Percentiles rank a stretch among this genome's conserved stretches.
Conservation (phyloP, 37 sponge, comb jelly and placozoan species). For the Axinella damicornis region DNA sequence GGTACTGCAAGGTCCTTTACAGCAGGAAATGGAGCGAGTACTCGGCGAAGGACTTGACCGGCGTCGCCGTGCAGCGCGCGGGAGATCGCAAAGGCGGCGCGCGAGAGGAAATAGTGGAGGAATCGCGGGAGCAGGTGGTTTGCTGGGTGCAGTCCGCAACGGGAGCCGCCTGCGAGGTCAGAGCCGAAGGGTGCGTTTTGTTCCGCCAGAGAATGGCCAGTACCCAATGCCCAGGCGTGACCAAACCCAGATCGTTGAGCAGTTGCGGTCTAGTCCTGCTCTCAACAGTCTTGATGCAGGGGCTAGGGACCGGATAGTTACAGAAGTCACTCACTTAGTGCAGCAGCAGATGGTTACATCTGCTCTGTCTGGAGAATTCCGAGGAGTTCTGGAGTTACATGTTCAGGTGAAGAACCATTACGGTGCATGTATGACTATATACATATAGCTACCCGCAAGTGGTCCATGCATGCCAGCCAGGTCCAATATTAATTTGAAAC, state of each 20-base stretch:
- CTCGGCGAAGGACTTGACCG: slow-evolving; percentile 19
- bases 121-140: neutral
- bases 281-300: slow-evolving; percentile 51
- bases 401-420: slow-evolving; percentile 78
- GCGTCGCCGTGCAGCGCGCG: no score
- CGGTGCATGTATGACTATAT: no score
- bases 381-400: slow-evolving; percentile 89
- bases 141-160: neutral
- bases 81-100: neutral
- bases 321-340: slow-evolving; percentile 83
- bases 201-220: slow-evolving; percentile 21
- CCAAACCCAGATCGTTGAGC: slow-evolving; percentile 49
- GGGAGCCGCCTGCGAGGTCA: neutral
- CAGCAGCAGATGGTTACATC: slow-evolving; percentile 81
- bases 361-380: slow-evolving; percentile 81
- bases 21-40: slow-evolving; percentile 22
- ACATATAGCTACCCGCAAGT: no score
- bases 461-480: no score
- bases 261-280: slow-evolving; percentile 65
- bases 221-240: slow-evolving; percentile 65
- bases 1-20: slow-evolving; percentile 36
- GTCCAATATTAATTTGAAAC: no score
- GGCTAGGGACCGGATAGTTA: slow-evolving; percentile 67
- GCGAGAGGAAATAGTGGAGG: neutral
- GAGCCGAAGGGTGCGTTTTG: neutral